Percentiles rank a stretch among this genome's conserved stretches.
These are phyloP conservation scores for Leptinotarsa juncta DNA, from an alignment of 2,888 invertebrate species.

Conservation along the genomic window DNA sequence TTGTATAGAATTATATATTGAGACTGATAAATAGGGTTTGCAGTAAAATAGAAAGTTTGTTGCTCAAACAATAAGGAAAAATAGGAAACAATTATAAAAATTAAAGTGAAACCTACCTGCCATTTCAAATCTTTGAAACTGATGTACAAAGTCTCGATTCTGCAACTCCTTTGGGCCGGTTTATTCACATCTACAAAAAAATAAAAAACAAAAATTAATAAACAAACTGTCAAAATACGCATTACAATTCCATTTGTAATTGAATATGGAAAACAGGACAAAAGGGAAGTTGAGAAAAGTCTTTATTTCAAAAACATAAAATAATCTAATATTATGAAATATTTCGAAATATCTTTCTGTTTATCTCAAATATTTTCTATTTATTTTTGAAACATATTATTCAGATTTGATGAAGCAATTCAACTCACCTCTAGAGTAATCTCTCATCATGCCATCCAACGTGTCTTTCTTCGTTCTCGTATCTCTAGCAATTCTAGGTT, in stretches of 20 bases:
- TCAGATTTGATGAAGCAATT: not conserved
- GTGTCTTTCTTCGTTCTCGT: slow-evolving; percentile 69
- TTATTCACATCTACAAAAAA: slow-evolving; percentile 44
- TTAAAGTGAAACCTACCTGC: slow-evolving; percentile 72
- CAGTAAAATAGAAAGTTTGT: too few species aligned
- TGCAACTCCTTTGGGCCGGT: slow-evolving; percentile 75
- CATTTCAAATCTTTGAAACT: slow-evolving; percentile 91
- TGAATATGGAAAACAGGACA: too few species aligned
- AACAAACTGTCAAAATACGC: not conserved
- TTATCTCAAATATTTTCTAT: too few species aligned
- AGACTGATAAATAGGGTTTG: too few species aligned
- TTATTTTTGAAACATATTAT: too few species aligned
- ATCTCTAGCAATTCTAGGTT: slow-evolving; percentile 71
- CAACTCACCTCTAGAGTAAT: slow-evolving; percentile 36
- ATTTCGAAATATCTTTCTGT: too few species aligned
- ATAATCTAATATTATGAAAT: too few species aligned
- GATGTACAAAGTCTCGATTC: slow-evolving; percentile 91
- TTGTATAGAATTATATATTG: too few species aligned
- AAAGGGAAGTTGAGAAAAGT: too few species aligned
- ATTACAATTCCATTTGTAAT: too few species aligned
- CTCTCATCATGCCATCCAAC: slow-evolving; percentile 43
- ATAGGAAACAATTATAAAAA: not conserved
- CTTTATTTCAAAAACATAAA: too few species aligned
- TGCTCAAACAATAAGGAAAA: too few species aligned
- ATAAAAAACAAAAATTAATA: slow-evolving; percentile 11